phyloP scores from a whole-genome alignment of 2,888 invertebrate species.

The Mythimna lalbum region DNA sequence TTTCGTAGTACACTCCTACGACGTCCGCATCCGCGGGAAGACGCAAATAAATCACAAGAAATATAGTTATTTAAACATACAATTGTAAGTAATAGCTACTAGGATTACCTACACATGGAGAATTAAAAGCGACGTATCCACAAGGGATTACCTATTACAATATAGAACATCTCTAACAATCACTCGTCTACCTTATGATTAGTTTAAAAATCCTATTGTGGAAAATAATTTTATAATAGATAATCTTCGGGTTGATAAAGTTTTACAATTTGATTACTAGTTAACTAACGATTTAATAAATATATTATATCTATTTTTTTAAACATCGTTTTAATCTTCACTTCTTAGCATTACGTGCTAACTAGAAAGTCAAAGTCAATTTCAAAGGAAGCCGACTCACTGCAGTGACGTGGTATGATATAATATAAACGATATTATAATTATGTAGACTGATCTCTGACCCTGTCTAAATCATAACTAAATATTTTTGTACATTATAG shows the following conservation, averaged over 20 bases:
- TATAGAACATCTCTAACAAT: too few species aligned
- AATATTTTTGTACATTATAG: background rate
- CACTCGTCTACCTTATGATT: too few species aligned
- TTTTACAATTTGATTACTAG: background rate
- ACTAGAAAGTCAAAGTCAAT: too few species aligned
- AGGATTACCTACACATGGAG: background rate
- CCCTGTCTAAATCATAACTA: slow-evolving; percentile 8
- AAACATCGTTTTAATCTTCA: too few species aligned
- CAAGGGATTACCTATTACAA: too few species aligned
- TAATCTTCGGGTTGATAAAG: background rate
- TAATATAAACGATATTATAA: background rate
- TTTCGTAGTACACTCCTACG: slow-evolving; percentile 42
- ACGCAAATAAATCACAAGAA: slow-evolving; percentile 19
- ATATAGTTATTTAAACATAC: slow-evolving; percentile 15
- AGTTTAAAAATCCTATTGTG: too few species aligned
- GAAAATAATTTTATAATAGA: too few species aligned
- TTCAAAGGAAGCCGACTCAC: background rate
- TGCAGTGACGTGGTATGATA: background rate
- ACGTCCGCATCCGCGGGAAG: slow-evolving; percentile 22
- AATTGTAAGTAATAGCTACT: background rate
- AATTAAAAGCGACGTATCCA: slow-evolving; percentile 4
- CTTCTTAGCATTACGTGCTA: too few species aligned
- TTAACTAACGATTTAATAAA: too few species aligned
- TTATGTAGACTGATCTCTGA: slow-evolving; percentile 4
- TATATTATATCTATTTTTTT: too few species aligned